phyloP scores from a whole-genome alignment of 1,140 invertebrate genomes.

The Sitophilus oryzae region DNA sequence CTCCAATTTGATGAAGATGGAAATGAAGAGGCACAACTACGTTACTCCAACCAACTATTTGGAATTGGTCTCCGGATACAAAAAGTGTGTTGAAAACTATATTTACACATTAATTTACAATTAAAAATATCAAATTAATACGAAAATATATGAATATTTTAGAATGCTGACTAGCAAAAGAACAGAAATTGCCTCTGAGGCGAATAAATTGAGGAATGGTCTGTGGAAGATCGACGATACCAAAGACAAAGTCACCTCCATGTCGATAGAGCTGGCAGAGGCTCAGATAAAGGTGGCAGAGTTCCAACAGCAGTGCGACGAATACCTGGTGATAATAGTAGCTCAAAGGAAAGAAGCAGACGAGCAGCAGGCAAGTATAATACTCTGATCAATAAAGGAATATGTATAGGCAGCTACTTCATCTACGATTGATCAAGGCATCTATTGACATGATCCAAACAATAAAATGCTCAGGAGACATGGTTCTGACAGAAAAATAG shows the following conservation, averaged over 20 bases:
- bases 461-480: too few relatives aligned
- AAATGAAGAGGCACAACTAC: slow-evolving; percentile 77
- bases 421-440: too few relatives aligned
- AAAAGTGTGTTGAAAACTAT: slow-evolving; percentile 65
- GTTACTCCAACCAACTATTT: slow-evolving; percentile 82
- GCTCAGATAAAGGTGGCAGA: slow-evolving; percentile 68
- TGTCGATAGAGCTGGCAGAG: slow-evolving; percentile 70
- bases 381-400: too few relatives aligned
- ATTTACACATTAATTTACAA: too few relatives aligned
- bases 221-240: slow-evolving; percentile 75
- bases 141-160: too few relatives aligned
- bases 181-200: slow-evolving; percentile 58
- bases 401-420: too few relatives aligned
- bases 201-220: slow-evolving; percentile 69
- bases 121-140: slow-evolving; percentile 5
- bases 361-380: slow-evolving; percentile 55
- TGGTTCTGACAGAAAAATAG: too few relatives aligned
- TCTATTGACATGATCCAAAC: too few relatives aligned
- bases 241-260: slow-evolving; percentile 65
- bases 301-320: slow-evolving; percentile 69
- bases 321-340: slow-evolving; percentile 67
- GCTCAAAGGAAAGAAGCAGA: slow-evolving; percentile 73
- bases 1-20: slow-evolving; percentile 62
- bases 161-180: slow-evolving; percentile 70
- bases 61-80: slow-evolving; percentile 75